Evolutionary conservation across 2,888 invertebrate species (phyloP).

Genomic region (Aleiodes alternator): DNA sequence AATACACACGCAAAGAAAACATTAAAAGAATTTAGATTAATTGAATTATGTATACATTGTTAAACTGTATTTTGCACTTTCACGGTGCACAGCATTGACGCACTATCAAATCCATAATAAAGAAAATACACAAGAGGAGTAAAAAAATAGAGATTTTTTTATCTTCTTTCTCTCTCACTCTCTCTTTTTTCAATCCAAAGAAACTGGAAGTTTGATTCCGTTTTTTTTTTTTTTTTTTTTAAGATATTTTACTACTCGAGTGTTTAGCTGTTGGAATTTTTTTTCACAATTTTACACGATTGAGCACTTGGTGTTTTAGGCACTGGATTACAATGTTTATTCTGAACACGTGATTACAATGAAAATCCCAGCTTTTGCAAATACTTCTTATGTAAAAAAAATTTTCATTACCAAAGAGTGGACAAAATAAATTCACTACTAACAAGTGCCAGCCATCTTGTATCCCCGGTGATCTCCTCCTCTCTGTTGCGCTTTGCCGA

Average conservation of each 20-base stretch:
- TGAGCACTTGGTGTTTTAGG: constrained; percentile 45
- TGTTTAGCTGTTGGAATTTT: too few species aligned
- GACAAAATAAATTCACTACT: constrained; percentile 70
- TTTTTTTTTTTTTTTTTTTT: constrained; percentile 29
- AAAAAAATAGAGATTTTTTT: constrained; percentile 35
- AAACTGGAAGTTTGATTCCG: constrained; percentile 28
- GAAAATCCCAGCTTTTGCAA: constrained; percentile 47
- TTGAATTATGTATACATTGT: constrained; percentile 64
- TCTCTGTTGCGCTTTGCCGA: not conserved
- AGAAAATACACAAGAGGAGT: constrained; percentile 7
- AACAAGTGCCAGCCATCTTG: constrained; percentile 77
- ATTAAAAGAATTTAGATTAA: constrained; percentile 56
- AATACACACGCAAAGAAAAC: constrained; percentile 51
- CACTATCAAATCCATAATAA: constrained; percentile 53
- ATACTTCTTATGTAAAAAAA: constrained; percentile 50
- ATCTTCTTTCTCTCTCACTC: not conserved
- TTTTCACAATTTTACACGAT: not conserved
- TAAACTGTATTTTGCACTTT: constrained; percentile 59
- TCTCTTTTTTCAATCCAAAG: not conserved
- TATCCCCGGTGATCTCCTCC: constrained; percentile 59
- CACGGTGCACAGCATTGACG: constrained; percentile 64
- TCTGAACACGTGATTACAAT: constrained; percentile 29
- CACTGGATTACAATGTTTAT: constrained; percentile 48
- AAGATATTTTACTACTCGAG: not conserved
- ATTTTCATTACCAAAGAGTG: constrained; percentile 60